Evolutionary conservation across 2,113 vertebrate genomes (phyloP), one percentile per base, ranked within the genome.

Genomic region (Dipodomys merriami): DNA sequence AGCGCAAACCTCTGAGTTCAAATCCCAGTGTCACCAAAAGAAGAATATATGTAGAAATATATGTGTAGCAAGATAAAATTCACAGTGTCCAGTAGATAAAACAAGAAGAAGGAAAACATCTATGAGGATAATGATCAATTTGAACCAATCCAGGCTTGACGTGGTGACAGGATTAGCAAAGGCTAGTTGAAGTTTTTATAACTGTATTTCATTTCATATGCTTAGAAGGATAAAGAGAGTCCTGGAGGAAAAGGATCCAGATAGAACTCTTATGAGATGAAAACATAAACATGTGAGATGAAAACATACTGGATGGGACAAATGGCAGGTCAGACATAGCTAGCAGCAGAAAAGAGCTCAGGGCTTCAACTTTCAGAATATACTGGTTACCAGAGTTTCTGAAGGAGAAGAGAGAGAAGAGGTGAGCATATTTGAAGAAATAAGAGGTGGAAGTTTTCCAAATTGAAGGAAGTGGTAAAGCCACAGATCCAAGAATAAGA

Each of bases 1-100:
- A 62, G 19, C 16, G 6, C 60, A 22, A 62, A 22, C 10, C 60
- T 22, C 15, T 18, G 60, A 62, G 60, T 22, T 62, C 60, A 62
- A 62, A 22, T 19, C 60, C 60, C 60, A 62, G 60, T 62, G 20
- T 15, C 60, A 62, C 60, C 16, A 22, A 22, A 62, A 62, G 20
- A 62, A 62, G 20, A 62, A 62, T 19, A 20, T n/a, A 5, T 7
- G 15, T 27, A n/a, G 5, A n/a, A 35, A 12, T 2, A 18, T 15
- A 33, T 2, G 60, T 16, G 33, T 33, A 19, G 5, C 74, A 33
- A 1, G 65, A 39, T 3, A 19, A 39, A 23, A 15, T n/a, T 6
- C 67, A 18, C 22, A 20, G 5, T 0, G 2, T 25, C 39, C 30
- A 10, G 29, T 4, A 6, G 60, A 25, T 5, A 6, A 12, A 33